A percentile compares a stretch with the other conserved stretches of the same genome.
phyloP scores from a whole-genome alignment of 2,888 invertebrate species.

The Dryobota labecula region DNA sequence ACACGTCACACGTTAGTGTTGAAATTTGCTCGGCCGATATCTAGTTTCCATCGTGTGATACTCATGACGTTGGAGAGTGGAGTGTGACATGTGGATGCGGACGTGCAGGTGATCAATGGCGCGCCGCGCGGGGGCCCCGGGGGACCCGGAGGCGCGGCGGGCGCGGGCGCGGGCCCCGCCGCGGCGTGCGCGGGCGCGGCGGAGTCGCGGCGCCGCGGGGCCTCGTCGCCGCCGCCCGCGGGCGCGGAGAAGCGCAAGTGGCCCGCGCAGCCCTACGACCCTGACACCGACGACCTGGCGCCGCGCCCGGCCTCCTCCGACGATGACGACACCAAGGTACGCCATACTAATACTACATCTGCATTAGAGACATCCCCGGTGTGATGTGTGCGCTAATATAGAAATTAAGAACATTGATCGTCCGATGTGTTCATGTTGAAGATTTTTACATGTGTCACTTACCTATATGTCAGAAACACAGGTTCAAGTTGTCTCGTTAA shows the following conservation, averaged over 20 bases:
- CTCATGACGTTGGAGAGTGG: constrained; percentile 33
- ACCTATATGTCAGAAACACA: not conserved
- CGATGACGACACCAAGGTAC: constrained; percentile 81
- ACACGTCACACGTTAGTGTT: not conserved
- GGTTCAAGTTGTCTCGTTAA: not conserved
- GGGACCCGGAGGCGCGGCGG: constrained; percentile 61
- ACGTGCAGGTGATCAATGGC: constrained; percentile 86
- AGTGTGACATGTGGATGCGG: constrained; percentile 55
- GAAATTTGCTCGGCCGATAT: constrained; percentile 26
- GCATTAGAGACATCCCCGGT: constrained; percentile 69
- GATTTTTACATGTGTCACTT: not conserved
- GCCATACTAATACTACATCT: constrained; percentile 68
- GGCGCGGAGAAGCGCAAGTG: constrained; percentile 94
- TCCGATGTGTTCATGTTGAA: not conserved
- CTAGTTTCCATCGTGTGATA: constrained; percentile 15
- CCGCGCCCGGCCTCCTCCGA: constrained; percentile 78
- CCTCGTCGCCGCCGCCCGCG: constrained; percentile 88
- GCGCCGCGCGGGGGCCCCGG: constrained; percentile 73
- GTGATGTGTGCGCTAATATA: constrained; percentile 57
- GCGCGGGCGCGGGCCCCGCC: constrained; percentile 69
- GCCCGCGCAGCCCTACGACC: constrained; percentile 86
- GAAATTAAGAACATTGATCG: not conserved
- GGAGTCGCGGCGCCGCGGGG: constrained; percentile 84
- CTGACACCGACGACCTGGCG: constrained; percentile 74
- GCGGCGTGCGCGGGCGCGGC: constrained; percentile 68